Conservation (phyloP, 1,140 invertebrate genomes). For the Palaemon carinicauda region DNA sequence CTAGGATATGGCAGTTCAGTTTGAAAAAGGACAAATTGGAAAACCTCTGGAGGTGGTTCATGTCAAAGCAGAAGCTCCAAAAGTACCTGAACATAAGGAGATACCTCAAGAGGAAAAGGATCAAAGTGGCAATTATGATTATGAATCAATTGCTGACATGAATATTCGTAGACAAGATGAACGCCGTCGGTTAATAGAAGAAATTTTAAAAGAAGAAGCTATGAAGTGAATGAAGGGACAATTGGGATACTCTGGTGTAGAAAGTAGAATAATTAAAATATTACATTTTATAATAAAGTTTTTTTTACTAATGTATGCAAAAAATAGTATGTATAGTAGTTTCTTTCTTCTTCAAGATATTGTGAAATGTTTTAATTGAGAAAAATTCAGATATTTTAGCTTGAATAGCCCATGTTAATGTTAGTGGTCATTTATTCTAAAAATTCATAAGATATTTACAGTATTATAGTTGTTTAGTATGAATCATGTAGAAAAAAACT, state of each 20-base stretch:
- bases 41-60: conserved; percentile 37
- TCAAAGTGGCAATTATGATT: conserved; percentile 15
- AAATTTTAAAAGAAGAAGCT: conserved; percentile 47
- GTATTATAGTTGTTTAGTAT: no score
- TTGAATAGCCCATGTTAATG: no score
- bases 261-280: no score
- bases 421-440: no score
- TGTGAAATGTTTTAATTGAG: no score
- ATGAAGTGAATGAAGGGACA: not conserved
- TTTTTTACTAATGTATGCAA: no score
- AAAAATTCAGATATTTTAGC: no score
- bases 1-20: conserved; percentile 57
- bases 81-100: not conserved
- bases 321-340: no score
- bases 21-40: conserved; percentile 44
- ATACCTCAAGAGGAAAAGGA: not conserved
- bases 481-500: no score
- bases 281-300: no score
- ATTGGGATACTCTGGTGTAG: not conserved
- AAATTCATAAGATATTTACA: no score
- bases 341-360: no score
- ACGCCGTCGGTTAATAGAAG: conserved; percentile 34
- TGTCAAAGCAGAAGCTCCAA: not conserved
- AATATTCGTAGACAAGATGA: conserved; percentile 50
- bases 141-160: conserved; percentile 52